Evolutionary conservation across 2,888 invertebrate species (phyloP).

Genomic region (Eupithecia tripunctaria): DNA sequence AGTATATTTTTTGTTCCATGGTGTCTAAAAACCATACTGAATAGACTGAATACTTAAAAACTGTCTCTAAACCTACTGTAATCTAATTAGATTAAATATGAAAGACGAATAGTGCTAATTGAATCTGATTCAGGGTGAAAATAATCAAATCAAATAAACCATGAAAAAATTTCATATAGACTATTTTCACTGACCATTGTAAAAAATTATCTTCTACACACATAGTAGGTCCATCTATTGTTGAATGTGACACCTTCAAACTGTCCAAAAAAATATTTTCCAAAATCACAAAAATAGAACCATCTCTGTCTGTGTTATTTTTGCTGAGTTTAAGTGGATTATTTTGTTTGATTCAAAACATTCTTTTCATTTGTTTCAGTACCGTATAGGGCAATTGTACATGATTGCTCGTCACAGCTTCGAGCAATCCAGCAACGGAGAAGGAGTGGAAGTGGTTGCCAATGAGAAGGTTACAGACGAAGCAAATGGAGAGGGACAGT

Average conservation of each 20-base stretch:
- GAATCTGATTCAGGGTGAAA: background rate
- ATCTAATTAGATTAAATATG: background rate
- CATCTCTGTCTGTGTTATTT: background rate
- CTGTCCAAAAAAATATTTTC: no score
- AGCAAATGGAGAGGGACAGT: constrained; percentile 92
- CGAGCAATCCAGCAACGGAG: constrained; percentile 94
- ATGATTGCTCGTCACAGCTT: constrained; percentile 97
- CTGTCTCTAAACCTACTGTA: background rate
- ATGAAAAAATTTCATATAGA: background rate
- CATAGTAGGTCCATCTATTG: no score
- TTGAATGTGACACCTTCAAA: no score
- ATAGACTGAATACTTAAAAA: background rate
- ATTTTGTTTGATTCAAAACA: background rate
- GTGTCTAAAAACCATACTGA: background rate
- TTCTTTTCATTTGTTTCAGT: constrained; percentile 83
- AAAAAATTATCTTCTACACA: background rate
- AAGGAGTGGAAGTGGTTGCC: constrained; percentile 95
- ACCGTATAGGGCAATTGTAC: constrained; percentile 95
- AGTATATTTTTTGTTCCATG: background rate
- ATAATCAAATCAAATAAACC: background rate
- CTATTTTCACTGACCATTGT: background rate
- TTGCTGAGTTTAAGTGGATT: background rate
- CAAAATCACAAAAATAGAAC: no score
- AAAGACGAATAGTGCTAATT: background rate
- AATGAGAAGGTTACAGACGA: constrained; percentile 92